Evolutionary conservation across 1,140 invertebrate genomes (phyloP).

Genomic region (Temnothorax nylanderi): DNA sequence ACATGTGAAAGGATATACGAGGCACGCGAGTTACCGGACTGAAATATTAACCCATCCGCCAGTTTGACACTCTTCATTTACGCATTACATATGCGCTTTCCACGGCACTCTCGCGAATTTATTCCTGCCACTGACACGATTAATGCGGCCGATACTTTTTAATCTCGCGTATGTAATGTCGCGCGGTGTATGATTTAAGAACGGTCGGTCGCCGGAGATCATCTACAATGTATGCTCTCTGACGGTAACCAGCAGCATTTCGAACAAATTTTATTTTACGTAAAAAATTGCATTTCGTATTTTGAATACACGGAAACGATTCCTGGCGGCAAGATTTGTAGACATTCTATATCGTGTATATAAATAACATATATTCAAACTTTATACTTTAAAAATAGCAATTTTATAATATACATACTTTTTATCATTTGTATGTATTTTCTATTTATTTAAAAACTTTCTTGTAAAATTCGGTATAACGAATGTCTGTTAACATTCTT

Average conservation of each 20-base stretch:
- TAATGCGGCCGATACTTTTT: constrained; percentile 50
- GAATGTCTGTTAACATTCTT: background rate
- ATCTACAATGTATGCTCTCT: constrained; percentile 8
- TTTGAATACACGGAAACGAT: background rate
- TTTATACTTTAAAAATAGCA: background rate
- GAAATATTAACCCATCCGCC: constrained; percentile 38
- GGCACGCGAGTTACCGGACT: constrained; percentile 20
- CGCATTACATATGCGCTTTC: constrained; percentile 23
- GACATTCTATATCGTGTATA: background rate
- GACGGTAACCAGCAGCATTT: background rate
- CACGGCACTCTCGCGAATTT: constrained; percentile 8
- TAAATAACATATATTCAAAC: background rate
- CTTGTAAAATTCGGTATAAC: background rate
- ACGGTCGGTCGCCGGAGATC: constrained; percentile 22
- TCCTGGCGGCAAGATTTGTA: background rate
- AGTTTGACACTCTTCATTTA: constrained; percentile 49
- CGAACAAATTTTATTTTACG: background rate
- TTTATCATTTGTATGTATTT: too few relatives aligned
- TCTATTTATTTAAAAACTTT: background rate
- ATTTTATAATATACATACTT: background rate
- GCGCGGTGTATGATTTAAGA: constrained; percentile 30
- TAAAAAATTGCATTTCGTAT: constrained; percentile 19
- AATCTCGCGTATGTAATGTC: constrained; percentile 17
- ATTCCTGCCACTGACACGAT: constrained; percentile 34
- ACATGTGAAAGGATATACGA: constrained; percentile 10